Conservation (phyloP, 2,797 vertebrate species). For the Liasis olivaceus region DNA sequence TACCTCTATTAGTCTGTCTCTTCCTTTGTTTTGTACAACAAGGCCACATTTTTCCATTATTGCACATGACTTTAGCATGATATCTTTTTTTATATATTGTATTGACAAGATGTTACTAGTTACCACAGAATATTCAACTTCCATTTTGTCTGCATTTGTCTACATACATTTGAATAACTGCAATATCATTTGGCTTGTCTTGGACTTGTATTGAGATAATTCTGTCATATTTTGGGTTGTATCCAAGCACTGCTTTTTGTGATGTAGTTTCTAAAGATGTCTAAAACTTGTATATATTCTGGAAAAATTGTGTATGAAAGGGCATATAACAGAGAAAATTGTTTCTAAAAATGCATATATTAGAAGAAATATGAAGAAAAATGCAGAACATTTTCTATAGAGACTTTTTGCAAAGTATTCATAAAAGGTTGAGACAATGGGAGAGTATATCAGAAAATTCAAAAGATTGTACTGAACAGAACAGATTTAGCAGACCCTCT, state of each 20-base stretch:
- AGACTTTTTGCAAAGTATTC: neutral
- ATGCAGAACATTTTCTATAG: neutral
- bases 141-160: neutral
- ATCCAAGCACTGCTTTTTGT: neutral
- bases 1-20: neutral
- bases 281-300: neutral
- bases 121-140: neutral
- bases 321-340: neutral
- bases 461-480: neutral
- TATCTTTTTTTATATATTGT: no score
- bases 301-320: neutral
- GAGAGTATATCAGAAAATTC: neutral
- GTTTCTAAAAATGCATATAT: neutral
- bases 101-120: no score
- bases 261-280: neutral
- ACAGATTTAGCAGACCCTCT: neutral
- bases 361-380: neutral
- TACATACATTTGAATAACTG: neutral
- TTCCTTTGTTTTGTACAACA: neutral
- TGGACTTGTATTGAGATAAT: neutral
- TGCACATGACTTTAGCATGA: neutral
- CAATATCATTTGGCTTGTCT: neutral
- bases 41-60: neutral
- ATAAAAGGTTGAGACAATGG: neutral
- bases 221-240: neutral